Evolutionary conservation across 2,888 invertebrate genomes (phyloP).

Genomic region (Hyposoter dolosus): DNA sequence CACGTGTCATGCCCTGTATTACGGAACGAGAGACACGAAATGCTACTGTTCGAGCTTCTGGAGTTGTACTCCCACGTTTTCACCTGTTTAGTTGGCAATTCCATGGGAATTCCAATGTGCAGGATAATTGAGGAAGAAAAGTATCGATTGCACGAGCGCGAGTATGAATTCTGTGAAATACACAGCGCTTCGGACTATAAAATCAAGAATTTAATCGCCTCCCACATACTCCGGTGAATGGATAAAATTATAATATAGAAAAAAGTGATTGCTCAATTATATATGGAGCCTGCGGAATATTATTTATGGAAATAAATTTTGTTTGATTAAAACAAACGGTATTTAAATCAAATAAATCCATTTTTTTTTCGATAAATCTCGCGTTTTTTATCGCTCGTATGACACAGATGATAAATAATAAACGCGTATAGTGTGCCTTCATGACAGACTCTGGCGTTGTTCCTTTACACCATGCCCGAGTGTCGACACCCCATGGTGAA

Average conservation of each 20-base stretch:
- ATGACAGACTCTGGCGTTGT: constrained; percentile 60
- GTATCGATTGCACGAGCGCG: background rate
- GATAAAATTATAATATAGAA: background rate
- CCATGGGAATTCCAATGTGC: constrained; percentile 43
- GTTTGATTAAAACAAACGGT: background rate
- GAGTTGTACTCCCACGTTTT: constrained; percentile 32
- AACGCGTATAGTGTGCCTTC: constrained; percentile 42
- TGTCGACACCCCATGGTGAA: constrained; percentile 72
- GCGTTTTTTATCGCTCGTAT: constrained; percentile 26
- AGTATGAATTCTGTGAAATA: background rate
- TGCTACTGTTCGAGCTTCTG: constrained; percentile 61
- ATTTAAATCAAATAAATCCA: constrained; percentile 40
- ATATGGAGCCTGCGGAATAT: background rate
- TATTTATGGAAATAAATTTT: background rate
- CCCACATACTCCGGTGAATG: background rate
- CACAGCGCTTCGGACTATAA: background rate
- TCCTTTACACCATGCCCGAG: constrained; percentile 50
- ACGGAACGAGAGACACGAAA: constrained; percentile 31
- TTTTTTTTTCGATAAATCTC: constrained; percentile 12
- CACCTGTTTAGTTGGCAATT: constrained; percentile 24
- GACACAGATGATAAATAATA: constrained; percentile 47
- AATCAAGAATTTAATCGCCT: background rate
- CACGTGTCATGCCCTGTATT: constrained; percentile 42
- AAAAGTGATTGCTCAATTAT: constrained; percentile 2
- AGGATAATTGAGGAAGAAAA: background rate